These are phyloP conservation scores for Agrenia bidenticulata DNA, from an alignment of 2,888 invertebrate species.

Conservation along the genomic window DNA sequence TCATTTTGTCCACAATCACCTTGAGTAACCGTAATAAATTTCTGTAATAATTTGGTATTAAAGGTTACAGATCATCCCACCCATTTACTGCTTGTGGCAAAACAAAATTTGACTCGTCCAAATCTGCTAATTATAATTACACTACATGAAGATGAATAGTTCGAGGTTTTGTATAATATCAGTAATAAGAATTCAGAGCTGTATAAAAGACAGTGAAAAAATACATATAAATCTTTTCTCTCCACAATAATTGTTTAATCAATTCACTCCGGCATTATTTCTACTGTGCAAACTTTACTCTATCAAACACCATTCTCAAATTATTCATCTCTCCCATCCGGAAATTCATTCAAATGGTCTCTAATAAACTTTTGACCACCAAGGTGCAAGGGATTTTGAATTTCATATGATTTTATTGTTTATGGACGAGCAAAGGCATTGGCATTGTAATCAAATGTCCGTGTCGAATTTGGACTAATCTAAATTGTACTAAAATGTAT, in stretches of 20 bases:
- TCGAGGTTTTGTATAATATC: slow-evolving; percentile 24
- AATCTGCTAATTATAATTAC: slow-evolving; percentile 8
- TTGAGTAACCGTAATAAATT: slow-evolving; percentile 6
- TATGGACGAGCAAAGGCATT: too few relatives aligned
- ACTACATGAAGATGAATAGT: slow-evolving; percentile 14
- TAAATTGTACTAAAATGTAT: too few relatives aligned
- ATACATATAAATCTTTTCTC: slow-evolving; percentile 2
- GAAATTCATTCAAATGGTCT: too few relatives aligned
- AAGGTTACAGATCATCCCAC: background rate
- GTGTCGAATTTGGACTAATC: too few relatives aligned
- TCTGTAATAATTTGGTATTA: slow-evolving; percentile 7
- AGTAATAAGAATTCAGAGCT: slow-evolving; percentile 20
- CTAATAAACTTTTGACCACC: too few relatives aligned
- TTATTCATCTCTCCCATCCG: too few relatives aligned
- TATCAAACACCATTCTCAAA: too few relatives aligned
- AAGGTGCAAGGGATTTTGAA: too few relatives aligned
- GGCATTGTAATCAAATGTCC: too few relatives aligned
- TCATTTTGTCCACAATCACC: slow-evolving; percentile 8
- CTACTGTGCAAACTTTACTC: too few relatives aligned
- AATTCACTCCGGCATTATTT: too few relatives aligned
- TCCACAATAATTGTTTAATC: background rate
- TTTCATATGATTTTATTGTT: too few relatives aligned
- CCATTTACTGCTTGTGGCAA: background rate
- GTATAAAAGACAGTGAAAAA: slow-evolving; percentile 22
- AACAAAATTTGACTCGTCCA: background rate